Percentiles rank a stretch among this genome's conserved stretches.
Conservation (phyloP, 2,113 vertebrate species). For the Halichoeres trimaculatus region DNA sequence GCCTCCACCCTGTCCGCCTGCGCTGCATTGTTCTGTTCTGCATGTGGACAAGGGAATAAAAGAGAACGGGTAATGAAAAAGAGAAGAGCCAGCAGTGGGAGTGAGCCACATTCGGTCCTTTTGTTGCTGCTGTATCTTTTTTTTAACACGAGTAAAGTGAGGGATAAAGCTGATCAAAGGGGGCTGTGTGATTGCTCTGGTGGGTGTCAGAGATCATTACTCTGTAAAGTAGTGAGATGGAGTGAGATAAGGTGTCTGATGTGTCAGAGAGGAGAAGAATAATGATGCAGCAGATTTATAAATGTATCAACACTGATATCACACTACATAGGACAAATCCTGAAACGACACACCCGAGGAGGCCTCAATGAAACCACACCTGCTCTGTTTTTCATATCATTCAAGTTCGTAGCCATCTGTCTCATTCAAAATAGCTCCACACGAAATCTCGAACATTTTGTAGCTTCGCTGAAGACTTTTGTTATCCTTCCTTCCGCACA, state of each 20-base stretch:
- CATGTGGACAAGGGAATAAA: constrained; percentile 71
- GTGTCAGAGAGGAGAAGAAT: constrained; percentile 18
- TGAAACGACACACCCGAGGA: constrained; percentile 61
- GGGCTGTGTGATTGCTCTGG: constrained; percentile 43
- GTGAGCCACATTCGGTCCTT: constrained; percentile 61
- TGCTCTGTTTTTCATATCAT: constrained; percentile 45
- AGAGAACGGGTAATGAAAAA: constrained; percentile 64
- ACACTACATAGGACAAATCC: constrained; percentile 27
- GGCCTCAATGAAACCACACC: constrained; percentile 50
- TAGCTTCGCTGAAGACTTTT: constrained; percentile 36
- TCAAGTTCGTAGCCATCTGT: constrained; percentile 47
- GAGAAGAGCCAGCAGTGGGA: constrained; percentile 57
- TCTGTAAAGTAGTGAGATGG: constrained; percentile 18
- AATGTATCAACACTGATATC: constrained; percentile 28
- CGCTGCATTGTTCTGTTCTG: constrained; percentile 65
- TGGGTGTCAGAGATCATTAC: constrained; percentile 43
- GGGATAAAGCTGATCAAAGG: constrained; percentile 78
- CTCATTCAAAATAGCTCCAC: constrained; percentile 12
- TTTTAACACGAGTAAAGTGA: constrained; percentile 61
- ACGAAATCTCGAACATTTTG: constrained; percentile 23
- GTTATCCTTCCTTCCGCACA: constrained; percentile 26
- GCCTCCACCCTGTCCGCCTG: constrained; percentile 72
- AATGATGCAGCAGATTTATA: constrained; percentile 28
- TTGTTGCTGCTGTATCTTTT: constrained; percentile 71
- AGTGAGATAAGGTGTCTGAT: constrained; percentile 17